Evolutionary conservation across 2,797 vertebrate genomes (phyloP).

Genomic region (Hybognathus amarus): DNA sequence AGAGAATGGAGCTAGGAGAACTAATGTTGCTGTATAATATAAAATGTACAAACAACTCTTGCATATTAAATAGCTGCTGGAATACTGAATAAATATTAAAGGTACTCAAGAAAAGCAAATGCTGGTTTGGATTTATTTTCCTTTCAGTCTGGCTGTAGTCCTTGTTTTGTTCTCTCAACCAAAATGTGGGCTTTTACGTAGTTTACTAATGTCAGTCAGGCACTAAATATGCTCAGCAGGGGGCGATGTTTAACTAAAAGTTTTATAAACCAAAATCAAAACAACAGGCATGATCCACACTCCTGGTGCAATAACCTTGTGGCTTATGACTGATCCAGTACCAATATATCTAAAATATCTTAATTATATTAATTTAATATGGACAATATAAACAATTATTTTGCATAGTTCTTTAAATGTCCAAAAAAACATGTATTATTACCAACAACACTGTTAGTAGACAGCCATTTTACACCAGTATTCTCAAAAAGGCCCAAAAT

Average conservation of each 20-base stretch:
- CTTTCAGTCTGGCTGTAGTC: not conserved
- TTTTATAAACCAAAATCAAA: not conserved
- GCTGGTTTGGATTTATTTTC: not conserved
- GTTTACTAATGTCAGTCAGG: not conserved
- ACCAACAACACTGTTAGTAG: not conserved
- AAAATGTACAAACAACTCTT: constrained; percentile 64
- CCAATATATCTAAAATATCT: not conserved
- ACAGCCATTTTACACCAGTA: not conserved
- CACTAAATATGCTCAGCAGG: constrained; percentile 7
- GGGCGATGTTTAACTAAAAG: constrained; percentile 15
- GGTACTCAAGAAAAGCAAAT: constrained; percentile 42
- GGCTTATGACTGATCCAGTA: not conserved
- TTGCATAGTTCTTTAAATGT: not conserved
- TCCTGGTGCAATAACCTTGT: not conserved
- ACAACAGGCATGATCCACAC: not conserved
- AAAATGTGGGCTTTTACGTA: not conserved
- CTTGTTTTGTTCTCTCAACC: not conserved
- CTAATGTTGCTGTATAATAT: constrained; percentile 63
- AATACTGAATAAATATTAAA: constrained; percentile 67
- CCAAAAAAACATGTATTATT: not conserved
- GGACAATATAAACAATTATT: not conserved
- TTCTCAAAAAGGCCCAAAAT: constrained; percentile 10
- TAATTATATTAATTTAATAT: not conserved
- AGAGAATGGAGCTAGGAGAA: constrained; percentile 50
- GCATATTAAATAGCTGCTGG: constrained; percentile 69